Conservation (phyloP, 2,113 vertebrate genomes). For the Dicrurus megarhynchus region DNA sequence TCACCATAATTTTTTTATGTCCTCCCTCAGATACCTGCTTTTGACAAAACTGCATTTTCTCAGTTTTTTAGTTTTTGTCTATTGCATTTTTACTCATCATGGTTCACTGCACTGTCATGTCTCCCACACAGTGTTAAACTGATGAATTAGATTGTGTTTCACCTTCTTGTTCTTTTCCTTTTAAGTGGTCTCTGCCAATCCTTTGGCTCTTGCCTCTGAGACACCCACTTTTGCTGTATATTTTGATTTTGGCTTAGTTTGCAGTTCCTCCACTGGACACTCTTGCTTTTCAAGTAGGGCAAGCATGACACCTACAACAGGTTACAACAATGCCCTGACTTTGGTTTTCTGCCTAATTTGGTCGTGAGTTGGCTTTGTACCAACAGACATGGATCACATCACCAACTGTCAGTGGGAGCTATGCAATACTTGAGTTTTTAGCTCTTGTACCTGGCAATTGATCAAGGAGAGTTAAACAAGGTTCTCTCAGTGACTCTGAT, state of each 20-base stretch:
- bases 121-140: not conserved
- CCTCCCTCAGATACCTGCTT: not conserved
- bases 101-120: not conserved
- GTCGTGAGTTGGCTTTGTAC: not conserved
- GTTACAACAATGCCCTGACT: not conserved
- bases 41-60: not conserved
- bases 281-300: conserved; percentile 27
- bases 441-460: not conserved
- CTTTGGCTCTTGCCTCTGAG: not conserved
- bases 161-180: not conserved
- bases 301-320: not conserved
- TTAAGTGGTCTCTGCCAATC: not conserved
- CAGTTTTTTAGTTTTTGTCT: not conserved
- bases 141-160: not conserved
- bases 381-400: not conserved
- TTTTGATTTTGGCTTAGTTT: conserved; percentile 2
- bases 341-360: not conserved
- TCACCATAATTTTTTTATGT: not conserved
- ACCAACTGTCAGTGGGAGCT: not conserved
- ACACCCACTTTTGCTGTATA: not conserved
- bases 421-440: not conserved
- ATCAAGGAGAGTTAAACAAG: not conserved
- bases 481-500: not conserved
- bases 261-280: not conserved
- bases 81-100: not conserved